Evolutionary conservation across 30 jellyfish, hydroid and myxozoan genomes (phyloP), one percentile per base, ranked within the genome.

Genomic region (Hydra vulgaris): DNA sequence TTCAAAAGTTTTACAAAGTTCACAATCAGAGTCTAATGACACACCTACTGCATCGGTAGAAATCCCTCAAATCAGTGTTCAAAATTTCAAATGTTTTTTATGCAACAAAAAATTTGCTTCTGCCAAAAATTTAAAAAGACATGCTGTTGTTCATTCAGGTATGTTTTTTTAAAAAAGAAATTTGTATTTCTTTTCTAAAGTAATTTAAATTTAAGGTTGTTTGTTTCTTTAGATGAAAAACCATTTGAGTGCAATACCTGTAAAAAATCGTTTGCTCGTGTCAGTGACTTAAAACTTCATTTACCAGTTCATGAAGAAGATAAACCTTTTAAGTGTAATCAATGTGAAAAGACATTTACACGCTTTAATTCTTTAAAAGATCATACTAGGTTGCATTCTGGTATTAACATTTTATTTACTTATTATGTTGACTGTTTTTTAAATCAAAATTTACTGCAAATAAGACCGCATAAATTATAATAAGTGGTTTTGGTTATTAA

Each of bases 71-170:
- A 81, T 82, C 74, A 86, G 83, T 71, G 81, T 74, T 68, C 86
- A 90, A 77, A 92, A 91, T 8, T 87, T 80, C 82, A 70, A 61
- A 52, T 91, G 98, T 74, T 54, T 26, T 19, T 66, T 87, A 18
- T 91, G 98, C 80, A 68, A 54, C 20, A 91, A 91, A 70, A 94
- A 83, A 7, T 91, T 91, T 84, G 94, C 87, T 66, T 91, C 98
- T 23, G 80, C 98, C 61, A 91, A 91, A 56, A 91, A 96, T 0
- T 74, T 86, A 66, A 91, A 91, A 73, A 77, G 96, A 82, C 98
- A 91, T 72, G 98, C 98, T 26, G 87, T 91, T 75, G 98, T 91
- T 18, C 98, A 91, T 70, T 76, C 98, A 55, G 98, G 98, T 91
- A 78, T 17, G 88, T 73, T 23, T 26, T 18, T 18, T 72, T 81